Evolutionary conservation across 2,113 vertebrate genomes (phyloP), one percentile per base, ranked within the genome.

Genomic region (Paralichthys olivaceus): DNA sequence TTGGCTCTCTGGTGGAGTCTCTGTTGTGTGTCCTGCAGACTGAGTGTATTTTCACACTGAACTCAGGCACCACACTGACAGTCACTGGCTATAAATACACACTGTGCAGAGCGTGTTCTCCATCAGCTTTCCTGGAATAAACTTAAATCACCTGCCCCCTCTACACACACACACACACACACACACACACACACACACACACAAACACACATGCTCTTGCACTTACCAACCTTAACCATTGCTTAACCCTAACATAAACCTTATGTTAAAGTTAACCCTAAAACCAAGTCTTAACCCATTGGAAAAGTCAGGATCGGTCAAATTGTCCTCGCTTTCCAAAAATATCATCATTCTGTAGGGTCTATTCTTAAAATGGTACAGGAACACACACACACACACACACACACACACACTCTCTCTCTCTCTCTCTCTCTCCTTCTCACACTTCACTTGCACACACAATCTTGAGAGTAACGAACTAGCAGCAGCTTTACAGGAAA

Each of bases 71-170:
- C 45, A 65, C 25, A 29, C 19, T 13, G 65, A 89, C 73, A 87
- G 59, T 61, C 72, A 77, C 60, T 28, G 32, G 20, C 76, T 92
- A 91, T 85, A 92, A 91, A 87, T 86, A 89, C 57, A 67, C 6
- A 7, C 34, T n/a, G 26, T 57, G 69, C 67, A 75, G 62, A 76
- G 45, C 8, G 62, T 4, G 49, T 65, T 55, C 81, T 84, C 64
- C 47, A 68, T 63, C 69, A 69, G 58, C 75, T 67, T 84, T 84
- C 83, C 88, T 79, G 83, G 88, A 91, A 90, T 69, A 84, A 82
- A 77, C 59, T 68, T 22, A 32, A 85, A 77, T 76, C 87, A 87
- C 90, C 84, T 86, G 82, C 49, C 53, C 65, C 14, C 25, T 19
- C 51, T 1, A 11, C 3, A 53, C 58, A 64, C 1, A 29, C 54